Evolutionary conservation across 1,140 invertebrate genomes (phyloP), one percentile per base, ranked within the genome.

Genomic region (Argopecten irradians): DNA sequence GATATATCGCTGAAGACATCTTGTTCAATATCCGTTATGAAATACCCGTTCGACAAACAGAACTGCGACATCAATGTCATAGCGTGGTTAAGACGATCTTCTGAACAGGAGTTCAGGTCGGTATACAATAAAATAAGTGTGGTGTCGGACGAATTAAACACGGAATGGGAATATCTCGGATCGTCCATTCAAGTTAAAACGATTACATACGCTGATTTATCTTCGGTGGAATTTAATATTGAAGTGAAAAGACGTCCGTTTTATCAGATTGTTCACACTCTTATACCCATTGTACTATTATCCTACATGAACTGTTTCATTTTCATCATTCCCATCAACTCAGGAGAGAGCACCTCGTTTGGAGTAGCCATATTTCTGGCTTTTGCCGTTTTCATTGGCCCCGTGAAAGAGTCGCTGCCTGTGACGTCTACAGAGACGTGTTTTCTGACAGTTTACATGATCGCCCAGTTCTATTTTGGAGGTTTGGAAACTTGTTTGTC

Each of bases 261-360:
- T 71, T 71, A 71, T 71, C 55, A 71, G 55, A n/a, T 71, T 1
- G 55, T 71, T 71, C 55, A 71, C 22, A 71, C 55, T 8, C 55
- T 71, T 71, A 71, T 71, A 71, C 55, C 55, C 8, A n/a, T 71
- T n/a, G 13, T 71, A 71, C 55, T 71, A 1, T 71, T 71, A n/a
- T 71, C 55, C n/a, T 71, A 71, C 55, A 71, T 71, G 55, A 71
- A 71, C 22, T 71, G 55, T 71, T 71, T 71, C n/a, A 71, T 71
- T 28, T 71, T 71, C 55, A 28, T 71, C 7, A 71, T 71, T 71
- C 55, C 55, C 28, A 71, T 71, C 55, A 71, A 71, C 8, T 71
- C 55, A 71, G 55, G 55, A 71, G 55, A 71, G n/a, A 71, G 28
- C 55, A 71, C 55, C 11, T 71, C 55, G 1, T 71, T 71, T 28